These are phyloP conservation scores for Leucoptera coffeella DNA, from an alignment of 2,888 invertebrate species.

Conservation along the genomic window DNA sequence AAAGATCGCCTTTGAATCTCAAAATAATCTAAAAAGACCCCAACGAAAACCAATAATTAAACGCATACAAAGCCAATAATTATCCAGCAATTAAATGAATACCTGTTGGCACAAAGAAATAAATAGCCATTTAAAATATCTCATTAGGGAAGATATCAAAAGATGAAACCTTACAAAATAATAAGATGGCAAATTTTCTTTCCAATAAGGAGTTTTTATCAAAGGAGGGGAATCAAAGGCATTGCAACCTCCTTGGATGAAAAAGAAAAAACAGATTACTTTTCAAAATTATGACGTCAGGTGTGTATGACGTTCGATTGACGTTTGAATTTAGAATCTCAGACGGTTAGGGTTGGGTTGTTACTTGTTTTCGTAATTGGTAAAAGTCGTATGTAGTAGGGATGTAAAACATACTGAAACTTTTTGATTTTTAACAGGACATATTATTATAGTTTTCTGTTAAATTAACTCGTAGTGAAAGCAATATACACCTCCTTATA, in stretches of 20 bases:
- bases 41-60: not conserved
- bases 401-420: no score
- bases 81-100: slow-evolving; percentile 17
- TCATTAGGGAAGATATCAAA: no score
- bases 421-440: no score
- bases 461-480: no score
- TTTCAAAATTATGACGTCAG: slow-evolving; percentile 33
- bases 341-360: no score
- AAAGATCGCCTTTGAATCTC: no score
- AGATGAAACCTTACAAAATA: slow-evolving; percentile 29
- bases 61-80: slow-evolving; percentile 12
- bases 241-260: slow-evolving; percentile 13
- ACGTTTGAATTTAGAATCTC: no score
- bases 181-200: slow-evolving; percentile 35
- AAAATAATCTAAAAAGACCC: no score
- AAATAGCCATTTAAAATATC: slow-evolving; percentile 10
- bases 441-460: no score
- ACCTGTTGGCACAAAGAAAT: slow-evolving; percentile 7
- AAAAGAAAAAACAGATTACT: slow-evolving; percentile 14
- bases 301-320: slow-evolving; percentile 23
- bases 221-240: slow-evolving; percentile 35
- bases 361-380: no score
- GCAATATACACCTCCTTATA: no score
- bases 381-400: no score
- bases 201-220: slow-evolving; percentile 32